Evolutionary conservation across 37 sponge, comb jelly and placozoan species (phyloP).

Genomic region (Geodia barretti): DNA sequence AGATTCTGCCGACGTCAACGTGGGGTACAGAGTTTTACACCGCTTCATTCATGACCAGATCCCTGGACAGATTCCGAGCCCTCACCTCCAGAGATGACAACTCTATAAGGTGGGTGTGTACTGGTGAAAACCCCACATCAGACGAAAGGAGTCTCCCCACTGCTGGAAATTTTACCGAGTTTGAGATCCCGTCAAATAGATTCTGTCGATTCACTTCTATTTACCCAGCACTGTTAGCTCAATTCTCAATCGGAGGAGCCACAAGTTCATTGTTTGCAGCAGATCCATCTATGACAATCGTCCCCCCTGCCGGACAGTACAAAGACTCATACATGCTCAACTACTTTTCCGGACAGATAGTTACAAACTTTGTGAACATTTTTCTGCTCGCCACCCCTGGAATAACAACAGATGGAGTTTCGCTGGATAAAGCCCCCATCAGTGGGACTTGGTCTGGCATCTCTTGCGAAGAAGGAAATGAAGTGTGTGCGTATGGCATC

Average conservation of each 20-base stretch:
- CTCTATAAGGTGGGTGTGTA: neutral
- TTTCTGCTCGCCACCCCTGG: neutral
- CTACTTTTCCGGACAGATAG: neutral
- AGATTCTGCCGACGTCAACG: constrained; percentile 49
- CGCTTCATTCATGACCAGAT: neutral
- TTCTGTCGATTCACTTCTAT: constrained; percentile 24
- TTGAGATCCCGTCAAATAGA: neutral
- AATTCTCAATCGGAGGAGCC: constrained; percentile 23
- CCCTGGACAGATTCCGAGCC: constrained; percentile 15
- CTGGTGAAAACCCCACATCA: constrained; percentile 7
- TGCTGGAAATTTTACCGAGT: constrained; percentile 4
- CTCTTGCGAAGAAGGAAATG: neutral
- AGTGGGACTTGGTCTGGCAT: neutral
- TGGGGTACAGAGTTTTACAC: constrained; percentile 54
- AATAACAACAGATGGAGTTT: neutral
- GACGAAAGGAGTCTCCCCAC: neutral
- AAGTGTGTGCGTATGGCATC: neutral
- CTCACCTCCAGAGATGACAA: constrained; percentile 28
- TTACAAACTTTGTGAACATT: constrained; percentile 20
- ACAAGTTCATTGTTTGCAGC: constrained; percentile 23
- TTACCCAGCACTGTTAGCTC: constrained; percentile 34
- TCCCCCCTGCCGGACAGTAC: constrained; percentile 60
- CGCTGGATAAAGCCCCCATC: neutral
- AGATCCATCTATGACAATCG: constrained; percentile 43
- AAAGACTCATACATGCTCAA: constrained; percentile 13